Evolutionary conservation across 2,888 invertebrate genomes (phyloP).

Genomic region (Myopa tessellatipennis): DNA sequence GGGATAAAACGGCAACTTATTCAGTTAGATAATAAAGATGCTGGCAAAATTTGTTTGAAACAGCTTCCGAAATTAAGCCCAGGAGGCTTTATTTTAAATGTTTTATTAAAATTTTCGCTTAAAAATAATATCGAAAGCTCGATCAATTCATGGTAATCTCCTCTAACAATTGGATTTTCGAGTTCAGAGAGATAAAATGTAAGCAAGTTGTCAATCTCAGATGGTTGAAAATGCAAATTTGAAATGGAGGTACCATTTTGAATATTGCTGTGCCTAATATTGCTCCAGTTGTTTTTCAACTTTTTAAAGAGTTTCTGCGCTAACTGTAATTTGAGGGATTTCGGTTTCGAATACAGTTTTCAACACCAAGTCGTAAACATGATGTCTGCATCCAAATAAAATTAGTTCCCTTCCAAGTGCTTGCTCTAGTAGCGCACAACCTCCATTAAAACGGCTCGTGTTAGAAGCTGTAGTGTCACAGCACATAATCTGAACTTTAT

Average conservation of each 20-base stretch:
- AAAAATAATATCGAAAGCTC: slow-evolving; percentile 39
- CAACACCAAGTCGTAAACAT: not conserved
- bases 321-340: slow-evolving; percentile 12
- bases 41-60: slow-evolving; percentile 45
- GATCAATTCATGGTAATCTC: slow-evolving; percentile 22
- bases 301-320: slow-evolving; percentile 24
- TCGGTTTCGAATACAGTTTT: slow-evolving; percentile 29
- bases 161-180: slow-evolving; percentile 29
- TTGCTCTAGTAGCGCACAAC: not conserved
- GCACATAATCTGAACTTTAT: not conserved
- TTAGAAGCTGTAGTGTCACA: not conserved
- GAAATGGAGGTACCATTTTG: slow-evolving; percentile 21
- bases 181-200: slow-evolving; percentile 32
- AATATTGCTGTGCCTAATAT: slow-evolving; percentile 22
- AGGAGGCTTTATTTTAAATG: slow-evolving; percentile 44
- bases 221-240: not conserved
- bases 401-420: not conserved
- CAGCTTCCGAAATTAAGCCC: slow-evolving; percentile 45
- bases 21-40: slow-evolving; percentile 49
- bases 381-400: not conserved
- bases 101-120: slow-evolving; percentile 22
- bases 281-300: slow-evolving; percentile 21
- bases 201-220: not conserved
- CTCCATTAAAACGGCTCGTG: too few relatives aligned
- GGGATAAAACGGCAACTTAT: slow-evolving; percentile 44